phyloP scores from a whole-genome alignment of 2,113 vertebrate genomes.

The Mirza zaza region DNA sequence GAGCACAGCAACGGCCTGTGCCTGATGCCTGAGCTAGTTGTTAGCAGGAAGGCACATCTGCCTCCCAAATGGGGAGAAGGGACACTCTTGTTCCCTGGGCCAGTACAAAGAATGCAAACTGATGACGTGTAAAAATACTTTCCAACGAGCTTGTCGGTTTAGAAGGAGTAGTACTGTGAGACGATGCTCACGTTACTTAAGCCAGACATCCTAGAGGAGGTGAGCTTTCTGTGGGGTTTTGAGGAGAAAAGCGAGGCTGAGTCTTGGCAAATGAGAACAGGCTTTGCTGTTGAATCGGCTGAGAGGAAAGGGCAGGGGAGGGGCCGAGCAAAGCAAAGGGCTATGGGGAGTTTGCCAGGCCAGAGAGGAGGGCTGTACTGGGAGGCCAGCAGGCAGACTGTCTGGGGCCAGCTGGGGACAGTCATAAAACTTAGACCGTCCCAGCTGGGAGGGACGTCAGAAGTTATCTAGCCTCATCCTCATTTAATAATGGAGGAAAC shows the following conservation, averaged over 20 bases:
- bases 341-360: constrained; percentile 37
- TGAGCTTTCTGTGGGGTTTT: constrained; percentile 2
- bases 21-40: not conserved
- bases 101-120: not conserved
- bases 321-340: not conserved
- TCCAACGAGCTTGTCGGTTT: not conserved
- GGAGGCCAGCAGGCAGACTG: constrained; percentile 62
- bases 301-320: not conserved
- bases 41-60: not conserved
- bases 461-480: not conserved
- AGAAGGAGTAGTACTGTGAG: not conserved
- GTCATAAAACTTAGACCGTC: constrained; percentile 51
- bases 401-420: constrained; percentile 68
- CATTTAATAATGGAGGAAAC: constrained; percentile 41
- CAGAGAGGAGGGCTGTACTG: not conserved
- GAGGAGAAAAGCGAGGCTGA: not conserved
- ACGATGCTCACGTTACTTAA: not conserved
- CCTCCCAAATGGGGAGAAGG: not conserved
- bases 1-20: not conserved
- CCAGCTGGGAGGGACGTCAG: constrained; percentile 43
- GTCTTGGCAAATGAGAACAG: not conserved
- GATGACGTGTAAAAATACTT: not conserved
- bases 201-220: not conserved
- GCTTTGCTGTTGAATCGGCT: not conserved
- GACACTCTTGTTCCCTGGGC: not conserved